Evolutionary conservation across 1,140 invertebrate genomes (phyloP).

Genomic region (Hyphantria cunea): DNA sequence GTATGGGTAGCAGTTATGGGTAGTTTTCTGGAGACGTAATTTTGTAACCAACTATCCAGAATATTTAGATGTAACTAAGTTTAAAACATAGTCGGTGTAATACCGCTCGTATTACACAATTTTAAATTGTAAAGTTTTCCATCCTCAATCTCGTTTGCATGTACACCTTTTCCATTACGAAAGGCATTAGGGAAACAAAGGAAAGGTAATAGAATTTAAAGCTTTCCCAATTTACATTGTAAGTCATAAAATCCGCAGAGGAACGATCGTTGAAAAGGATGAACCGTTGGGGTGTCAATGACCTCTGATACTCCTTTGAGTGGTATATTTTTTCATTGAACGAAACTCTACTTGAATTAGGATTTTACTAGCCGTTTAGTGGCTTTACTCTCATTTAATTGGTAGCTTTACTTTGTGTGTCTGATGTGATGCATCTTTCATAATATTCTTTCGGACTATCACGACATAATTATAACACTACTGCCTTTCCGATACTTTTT

Average conservation of each 20-base stretch:
- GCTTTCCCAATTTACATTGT: constrained; percentile 14
- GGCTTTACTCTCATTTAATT: neutral
- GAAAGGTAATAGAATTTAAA: constrained; percentile 16
- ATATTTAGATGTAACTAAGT: too few relatives aligned
- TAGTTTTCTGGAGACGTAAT: too few relatives aligned
- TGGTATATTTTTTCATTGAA: neutral
- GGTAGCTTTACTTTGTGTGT: neutral
- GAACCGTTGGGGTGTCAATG: neutral
- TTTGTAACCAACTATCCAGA: too few relatives aligned
- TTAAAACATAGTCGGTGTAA: neutral
- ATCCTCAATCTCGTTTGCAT: neutral
- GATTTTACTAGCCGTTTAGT: neutral
- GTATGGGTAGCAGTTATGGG: too few relatives aligned
- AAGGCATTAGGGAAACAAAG: constrained; percentile 13
- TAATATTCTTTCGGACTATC: too few relatives aligned
- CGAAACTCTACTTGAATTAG: neutral
- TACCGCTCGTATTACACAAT: neutral
- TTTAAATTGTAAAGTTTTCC: neutral
- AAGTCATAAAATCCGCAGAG: constrained; percentile 4
- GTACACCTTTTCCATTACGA: constrained; percentile 3
- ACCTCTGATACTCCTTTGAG: constrained; percentile 8
- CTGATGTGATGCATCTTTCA: neutral
- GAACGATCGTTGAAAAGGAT: neutral
- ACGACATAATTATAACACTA: too few relatives aligned
- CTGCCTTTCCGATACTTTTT: too few relatives aligned